phyloP scores from a whole-genome alignment of 2,113 vertebrate genomes.

The Cervus canadensis region DNA sequence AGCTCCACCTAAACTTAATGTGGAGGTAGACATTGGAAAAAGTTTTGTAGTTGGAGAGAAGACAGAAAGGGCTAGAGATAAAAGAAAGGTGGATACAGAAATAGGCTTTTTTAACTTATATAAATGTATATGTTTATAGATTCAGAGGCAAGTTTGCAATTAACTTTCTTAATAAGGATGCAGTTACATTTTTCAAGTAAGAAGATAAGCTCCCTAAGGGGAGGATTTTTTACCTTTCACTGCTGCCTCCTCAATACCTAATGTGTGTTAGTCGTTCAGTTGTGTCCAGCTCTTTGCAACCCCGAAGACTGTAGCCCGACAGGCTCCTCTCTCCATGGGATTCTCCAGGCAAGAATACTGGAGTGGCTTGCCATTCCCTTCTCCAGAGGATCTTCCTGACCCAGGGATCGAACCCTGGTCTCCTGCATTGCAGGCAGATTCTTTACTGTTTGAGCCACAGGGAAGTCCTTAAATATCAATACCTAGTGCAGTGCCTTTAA shows the following conservation, averaged over 20 bases:
- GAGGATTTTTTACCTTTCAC: background rate
- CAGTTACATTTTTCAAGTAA: background rate
- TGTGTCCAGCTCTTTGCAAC: background rate
- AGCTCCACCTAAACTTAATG: background rate
- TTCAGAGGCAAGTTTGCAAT: background rate
- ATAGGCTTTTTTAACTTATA: background rate
- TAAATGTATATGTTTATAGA: slow-evolving; percentile 44
- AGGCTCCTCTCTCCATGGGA: background rate
- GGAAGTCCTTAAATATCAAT: background rate
- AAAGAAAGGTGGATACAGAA: slow-evolving; percentile 35
- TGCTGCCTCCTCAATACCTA: background rate
- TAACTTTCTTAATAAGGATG: background rate
- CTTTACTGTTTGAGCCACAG: background rate
- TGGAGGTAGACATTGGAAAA: background rate
- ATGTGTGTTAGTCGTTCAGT: background rate
- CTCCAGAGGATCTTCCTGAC: background rate
- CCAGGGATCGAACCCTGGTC: background rate
- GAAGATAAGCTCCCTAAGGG: background rate
- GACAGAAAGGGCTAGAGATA: background rate
- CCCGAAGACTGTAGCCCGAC: background rate
- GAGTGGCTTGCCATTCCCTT: background rate
- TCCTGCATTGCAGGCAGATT: background rate
- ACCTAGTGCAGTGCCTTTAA: background rate
- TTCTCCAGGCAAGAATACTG: background rate
- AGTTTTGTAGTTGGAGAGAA: background rate